A percentile compares a stretch with the other conserved stretches of the same genome.
Evolutionary conservation across 2,113 vertebrate species (phyloP).

Genomic region (Lates calcarifer): DNA sequence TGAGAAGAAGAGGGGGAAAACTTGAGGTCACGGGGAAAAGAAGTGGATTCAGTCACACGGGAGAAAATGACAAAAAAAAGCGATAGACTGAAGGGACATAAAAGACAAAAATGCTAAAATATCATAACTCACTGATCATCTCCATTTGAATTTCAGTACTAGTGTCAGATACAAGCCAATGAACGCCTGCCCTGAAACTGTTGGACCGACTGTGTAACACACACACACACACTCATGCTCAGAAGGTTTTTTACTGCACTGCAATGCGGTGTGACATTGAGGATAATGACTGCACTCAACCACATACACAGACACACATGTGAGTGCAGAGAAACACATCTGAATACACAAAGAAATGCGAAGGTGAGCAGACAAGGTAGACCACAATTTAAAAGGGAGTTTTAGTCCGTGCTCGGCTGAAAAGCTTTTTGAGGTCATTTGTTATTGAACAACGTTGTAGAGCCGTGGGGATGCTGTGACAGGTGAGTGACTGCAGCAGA

Average conservation of each 20-base stretch:
- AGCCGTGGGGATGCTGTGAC: not conserved
- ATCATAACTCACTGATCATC: not conserved
- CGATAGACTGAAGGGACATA: not conserved
- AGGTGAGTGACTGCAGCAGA: constrained; percentile 1
- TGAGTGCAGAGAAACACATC: constrained; percentile 51
- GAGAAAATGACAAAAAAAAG: not conserved
- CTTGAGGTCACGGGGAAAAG: constrained; percentile 40
- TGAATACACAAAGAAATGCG: constrained; percentile 50
- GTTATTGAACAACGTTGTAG: not conserved
- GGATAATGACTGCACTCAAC: constrained; percentile 60
- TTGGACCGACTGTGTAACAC: constrained; percentile 21
- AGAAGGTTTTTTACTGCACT: constrained; percentile 71
- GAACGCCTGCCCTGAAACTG: constrained; percentile 16
- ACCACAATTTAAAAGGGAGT: constrained; percentile 5
- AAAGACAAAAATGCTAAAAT: not conserved
- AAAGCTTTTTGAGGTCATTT: not conserved
- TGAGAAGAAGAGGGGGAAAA: not conserved
- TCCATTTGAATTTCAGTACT: constrained; percentile 14
- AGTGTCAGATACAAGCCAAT: not conserved
- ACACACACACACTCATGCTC: not conserved
- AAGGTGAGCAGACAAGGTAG: constrained; percentile 27
- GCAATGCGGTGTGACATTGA: constrained; percentile 78
- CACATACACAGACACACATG: constrained; percentile 31
- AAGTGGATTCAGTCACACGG: constrained; percentile 5
- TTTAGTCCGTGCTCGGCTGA: not conserved